phyloP scores from a whole-genome alignment of 2,797 vertebrate genomes.

The Sebastes diaconus region DNA sequence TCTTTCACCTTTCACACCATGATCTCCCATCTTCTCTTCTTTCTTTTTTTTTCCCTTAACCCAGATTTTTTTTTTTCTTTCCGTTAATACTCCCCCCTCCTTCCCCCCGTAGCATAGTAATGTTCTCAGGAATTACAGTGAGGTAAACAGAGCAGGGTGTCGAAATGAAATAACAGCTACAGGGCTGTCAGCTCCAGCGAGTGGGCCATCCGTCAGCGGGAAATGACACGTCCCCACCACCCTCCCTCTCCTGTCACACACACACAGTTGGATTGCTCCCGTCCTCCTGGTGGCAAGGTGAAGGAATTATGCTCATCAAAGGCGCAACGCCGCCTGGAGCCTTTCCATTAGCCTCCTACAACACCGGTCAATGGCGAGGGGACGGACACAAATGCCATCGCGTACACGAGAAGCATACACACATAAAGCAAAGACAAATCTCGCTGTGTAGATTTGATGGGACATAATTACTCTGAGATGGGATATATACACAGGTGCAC shows the following conservation, averaged over 20 bases:
- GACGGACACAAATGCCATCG: constrained; percentile 23
- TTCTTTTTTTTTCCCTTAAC: neutral
- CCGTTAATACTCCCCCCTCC: constrained; percentile 23
- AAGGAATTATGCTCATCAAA: constrained; percentile 80
- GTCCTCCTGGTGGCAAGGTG: constrained; percentile 80
- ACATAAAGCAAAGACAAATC: neutral
- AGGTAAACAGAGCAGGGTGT: constrained; percentile 80
- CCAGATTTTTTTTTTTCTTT: constrained; percentile 3
- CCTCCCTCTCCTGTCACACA: constrained; percentile 34
- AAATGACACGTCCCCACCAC: constrained; percentile 67
- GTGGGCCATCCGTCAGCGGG: constrained; percentile 76
- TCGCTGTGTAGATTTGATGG: constrained; percentile 20
- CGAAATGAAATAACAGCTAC: constrained; percentile 77
- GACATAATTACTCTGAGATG: constrained; percentile 52
- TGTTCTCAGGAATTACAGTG: constrained; percentile 78
- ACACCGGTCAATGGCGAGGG: constrained; percentile 58
- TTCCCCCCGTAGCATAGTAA: constrained; percentile 59
- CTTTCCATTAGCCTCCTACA: constrained; percentile 79
- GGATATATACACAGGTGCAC: constrained; percentile 44
- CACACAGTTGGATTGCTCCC: constrained; percentile 62
- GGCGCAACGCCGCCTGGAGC: constrained; percentile 63
- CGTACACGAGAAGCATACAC: neutral
- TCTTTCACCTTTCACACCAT: constrained; percentile 55
- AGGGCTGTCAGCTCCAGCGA: constrained; percentile 72
- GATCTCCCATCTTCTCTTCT: constrained; percentile 21